Evolutionary conservation across 30 jellyfish, hydroid and myxozoan genomes (phyloP).

Genomic region (Chrysaora quinquecirrha): DNA sequence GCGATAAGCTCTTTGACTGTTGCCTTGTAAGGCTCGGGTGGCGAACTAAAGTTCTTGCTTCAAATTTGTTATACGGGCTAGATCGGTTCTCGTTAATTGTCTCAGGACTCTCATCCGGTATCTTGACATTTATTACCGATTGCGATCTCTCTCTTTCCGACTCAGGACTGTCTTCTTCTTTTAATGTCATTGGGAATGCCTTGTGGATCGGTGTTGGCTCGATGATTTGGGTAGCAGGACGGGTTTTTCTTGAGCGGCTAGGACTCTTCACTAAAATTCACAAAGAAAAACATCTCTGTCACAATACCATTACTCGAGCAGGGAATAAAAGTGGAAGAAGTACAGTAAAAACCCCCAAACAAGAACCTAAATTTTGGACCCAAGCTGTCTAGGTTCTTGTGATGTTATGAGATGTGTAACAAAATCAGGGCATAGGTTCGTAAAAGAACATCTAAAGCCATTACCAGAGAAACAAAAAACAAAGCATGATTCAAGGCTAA

Average conservation of each 20-base stretch:
- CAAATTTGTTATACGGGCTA: slow-evolving; percentile 75
- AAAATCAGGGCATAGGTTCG: too few species aligned
- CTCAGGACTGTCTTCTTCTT: not conserved
- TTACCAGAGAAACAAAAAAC: too few species aligned
- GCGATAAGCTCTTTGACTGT: slow-evolving; percentile 55
- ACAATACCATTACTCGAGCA: too few species aligned
- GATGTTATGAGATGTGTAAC: too few species aligned
- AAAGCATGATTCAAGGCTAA: too few species aligned
- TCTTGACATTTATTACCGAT: not conserved
- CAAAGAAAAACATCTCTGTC: not conserved
- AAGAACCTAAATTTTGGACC: too few species aligned
- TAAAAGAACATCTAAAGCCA: too few species aligned
- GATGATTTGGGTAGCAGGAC: slow-evolving; percentile 61
- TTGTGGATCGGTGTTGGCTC: slow-evolving; percentile 37
- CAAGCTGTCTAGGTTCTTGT: too few species aligned
- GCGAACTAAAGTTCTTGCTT: slow-evolving; percentile 71
- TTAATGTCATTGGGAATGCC: slow-evolving; percentile 53
- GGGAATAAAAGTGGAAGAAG: too few species aligned
- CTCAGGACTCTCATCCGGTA: too few species aligned
- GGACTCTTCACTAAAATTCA: slow-evolving; percentile 7
- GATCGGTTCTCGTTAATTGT: not conserved
- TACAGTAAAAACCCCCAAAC: too few species aligned
- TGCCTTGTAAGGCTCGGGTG: slow-evolving; percentile 72
- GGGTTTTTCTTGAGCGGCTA: slow-evolving; percentile 34
- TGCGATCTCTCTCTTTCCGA: not conserved